Percentiles rank a stretch among this genome's conserved stretches.
Evolutionary conservation across 2,113 vertebrate genomes (phyloP).

Genomic region (Dicaeum eximium): DNA sequence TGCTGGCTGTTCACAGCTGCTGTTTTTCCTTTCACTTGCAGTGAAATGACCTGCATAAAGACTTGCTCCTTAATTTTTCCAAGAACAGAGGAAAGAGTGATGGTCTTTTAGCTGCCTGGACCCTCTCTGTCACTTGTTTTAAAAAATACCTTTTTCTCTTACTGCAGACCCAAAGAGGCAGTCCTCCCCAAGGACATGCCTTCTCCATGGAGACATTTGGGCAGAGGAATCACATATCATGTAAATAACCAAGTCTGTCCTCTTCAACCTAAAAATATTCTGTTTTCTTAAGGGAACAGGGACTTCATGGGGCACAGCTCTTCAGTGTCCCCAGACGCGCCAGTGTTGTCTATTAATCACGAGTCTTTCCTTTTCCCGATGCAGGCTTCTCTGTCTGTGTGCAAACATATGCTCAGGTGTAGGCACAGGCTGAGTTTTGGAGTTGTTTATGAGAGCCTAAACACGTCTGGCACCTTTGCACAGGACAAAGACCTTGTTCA

Average conservation of each 20-base stretch:
- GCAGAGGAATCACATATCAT: neutral
- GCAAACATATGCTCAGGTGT: neutral
- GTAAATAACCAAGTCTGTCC: neutral
- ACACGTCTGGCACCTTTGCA: neutral
- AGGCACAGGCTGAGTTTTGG: neutral
- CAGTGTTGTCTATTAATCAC: neutral
- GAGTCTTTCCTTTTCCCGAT: neutral
- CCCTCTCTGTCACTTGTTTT: neutral
- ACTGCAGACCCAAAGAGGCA: neutral
- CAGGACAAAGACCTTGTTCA: constrained; percentile 18
- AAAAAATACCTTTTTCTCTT: neutral
- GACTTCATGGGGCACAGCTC: neutral
- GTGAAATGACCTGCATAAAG: neutral
- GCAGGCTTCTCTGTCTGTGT: neutral
- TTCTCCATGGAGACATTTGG: neutral
- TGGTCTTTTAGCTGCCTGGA: neutral
- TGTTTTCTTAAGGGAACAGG: neutral
- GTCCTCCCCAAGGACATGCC: neutral
- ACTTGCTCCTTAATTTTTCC: neutral
- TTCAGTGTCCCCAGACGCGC: neutral
- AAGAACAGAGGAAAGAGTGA: neutral
- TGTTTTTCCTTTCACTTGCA: neutral
- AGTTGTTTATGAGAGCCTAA: constrained; percentile 8
- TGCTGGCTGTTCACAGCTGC: neutral
- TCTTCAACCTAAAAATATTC: neutral